Base-by-base conservation (phyloP, 2,888 invertebrate species). In the Hydroisotoma schaefferi region DNA sequence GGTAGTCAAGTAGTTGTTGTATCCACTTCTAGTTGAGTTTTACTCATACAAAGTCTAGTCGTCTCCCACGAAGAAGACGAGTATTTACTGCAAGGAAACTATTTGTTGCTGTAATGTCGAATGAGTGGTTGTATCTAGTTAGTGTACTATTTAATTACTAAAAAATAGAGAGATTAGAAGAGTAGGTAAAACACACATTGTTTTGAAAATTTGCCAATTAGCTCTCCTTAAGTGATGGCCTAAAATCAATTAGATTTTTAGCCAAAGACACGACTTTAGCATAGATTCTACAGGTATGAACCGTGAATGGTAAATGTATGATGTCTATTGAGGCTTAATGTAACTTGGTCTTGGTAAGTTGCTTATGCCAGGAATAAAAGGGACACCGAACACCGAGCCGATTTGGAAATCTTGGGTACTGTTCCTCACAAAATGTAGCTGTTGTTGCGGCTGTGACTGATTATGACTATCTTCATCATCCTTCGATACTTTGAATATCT, bases 101-200 rank as follows among this genome's bases (percentile, higher is more conserved):
- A n/a, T n/a, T n/a, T n/a, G n/a, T n/a, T n/a, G n/a, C n/a, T n/a
- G n/a, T n/a, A n/a, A n/a, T n/a, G n/a, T n/a, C n/a, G n/a, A n/a
- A n/a, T n/a, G n/a, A n/a, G n/a, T n/a, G n/a, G n/a, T n/a, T n/a
- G n/a, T n/a, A n/a, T n/a, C n/a, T n/a, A n/a, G n/a, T n/a, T n/a
- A n/a, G n/a, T n/a, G n/a, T n/a, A n/a, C n/a, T n/a, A n/a, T n/a
- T n/a, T n/a, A n/a, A n/a, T n/a, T n/a, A n/a, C n/a, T n/a, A n/a
- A n/a, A n/a, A n/a, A n/a, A n/a, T n/a, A n/a, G n/a, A n/a, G n/a
- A n/a, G n/a, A n/a, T n/a, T n/a, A n/a, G n/a, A n/a, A n/a, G n/a
- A n/a, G n/a, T n/a, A n/a, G n/a, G n/a, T n/a, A n/a, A n/a, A n/a
- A 33, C 15, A 40, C 40, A 20, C 40, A 40, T 40, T 40, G 40